A percentile compares a stretch with the other conserved stretches of the same genome.
These are phyloP conservation scores for Caenorhabditis sulstoni DNA, from an alignment of 2,888 invertebrate species.

Conservation along the genomic window DNA sequence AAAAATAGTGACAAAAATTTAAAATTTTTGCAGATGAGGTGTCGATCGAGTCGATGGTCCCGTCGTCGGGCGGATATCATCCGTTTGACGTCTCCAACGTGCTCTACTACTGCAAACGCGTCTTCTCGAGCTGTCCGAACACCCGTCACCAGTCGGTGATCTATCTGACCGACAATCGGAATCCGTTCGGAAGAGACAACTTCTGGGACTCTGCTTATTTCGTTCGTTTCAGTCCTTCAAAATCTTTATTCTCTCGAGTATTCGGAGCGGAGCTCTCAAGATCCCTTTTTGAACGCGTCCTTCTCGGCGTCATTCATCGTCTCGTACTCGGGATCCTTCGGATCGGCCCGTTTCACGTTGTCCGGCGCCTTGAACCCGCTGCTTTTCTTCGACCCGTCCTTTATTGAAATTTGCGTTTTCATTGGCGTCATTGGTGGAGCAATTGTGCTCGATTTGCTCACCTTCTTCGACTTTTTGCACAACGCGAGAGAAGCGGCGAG, in stretches of 20 bases:
- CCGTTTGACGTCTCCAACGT: constrained; percentile 44
- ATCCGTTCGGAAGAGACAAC: constrained; percentile 59
- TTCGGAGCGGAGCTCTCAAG: no score
- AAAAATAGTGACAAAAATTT: neutral
- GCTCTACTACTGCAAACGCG: constrained; percentile 51
- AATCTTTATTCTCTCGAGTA: no score
- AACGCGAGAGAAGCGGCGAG: no score
- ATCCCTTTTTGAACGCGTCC: no score
- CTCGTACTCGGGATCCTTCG: no score
- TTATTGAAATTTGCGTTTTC: neutral
- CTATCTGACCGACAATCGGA: constrained; percentile 54
- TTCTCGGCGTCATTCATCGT: no score
- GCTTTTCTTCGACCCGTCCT: neutral
- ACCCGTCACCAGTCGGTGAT: constrained; percentile 59
- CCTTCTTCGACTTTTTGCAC: no score
- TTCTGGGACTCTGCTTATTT: constrained; percentile 56
- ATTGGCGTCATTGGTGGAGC: no score
- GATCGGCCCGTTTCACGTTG: no score
- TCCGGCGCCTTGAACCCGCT: neutral
- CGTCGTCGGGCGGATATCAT: constrained; percentile 24
- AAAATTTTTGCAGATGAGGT: constrained; percentile 44
- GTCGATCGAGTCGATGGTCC: neutral
- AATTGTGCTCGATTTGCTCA: no score
- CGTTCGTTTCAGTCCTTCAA: no score
- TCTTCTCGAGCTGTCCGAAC: constrained; percentile 51